A percentile compares a stretch with the other conserved stretches of the same genome.
Conservation (phyloP, 2,797 vertebrate genomes). For the Scomberomorus guttatus region DNA sequence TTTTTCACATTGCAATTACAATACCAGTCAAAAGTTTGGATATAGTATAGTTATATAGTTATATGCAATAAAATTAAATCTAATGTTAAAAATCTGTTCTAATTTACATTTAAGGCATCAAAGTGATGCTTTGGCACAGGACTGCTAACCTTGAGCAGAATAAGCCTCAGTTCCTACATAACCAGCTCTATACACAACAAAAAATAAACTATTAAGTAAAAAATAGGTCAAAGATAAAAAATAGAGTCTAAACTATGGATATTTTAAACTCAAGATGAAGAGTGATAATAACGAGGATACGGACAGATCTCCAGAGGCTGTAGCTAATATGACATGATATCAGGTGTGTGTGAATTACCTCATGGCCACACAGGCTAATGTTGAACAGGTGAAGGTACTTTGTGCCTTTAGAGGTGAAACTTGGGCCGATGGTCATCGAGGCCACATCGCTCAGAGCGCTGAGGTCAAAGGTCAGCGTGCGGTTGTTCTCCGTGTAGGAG, state of each 20-base stretch:
- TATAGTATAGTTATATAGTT: no score
- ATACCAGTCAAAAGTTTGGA: no score
- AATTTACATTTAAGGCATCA: background rate
- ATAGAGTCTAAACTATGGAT: no score
- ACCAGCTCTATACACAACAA: background rate
- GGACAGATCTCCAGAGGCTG: background rate
- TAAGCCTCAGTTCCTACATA: no score
- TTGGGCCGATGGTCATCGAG: conserved; percentile 93
- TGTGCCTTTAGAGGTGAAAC: conserved; percentile 97
- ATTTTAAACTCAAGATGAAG: no score
- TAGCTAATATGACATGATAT: background rate
- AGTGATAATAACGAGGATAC: background rate
- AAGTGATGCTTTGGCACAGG: background rate
- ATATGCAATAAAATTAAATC: no score
- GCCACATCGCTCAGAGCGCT: conserved; percentile 87
- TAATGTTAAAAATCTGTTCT: background rate
- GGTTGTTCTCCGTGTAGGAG: conserved; percentile 88
- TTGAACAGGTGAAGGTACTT: conserved; percentile 98
- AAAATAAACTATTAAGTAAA: background rate
- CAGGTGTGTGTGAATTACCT: conserved; percentile 80
- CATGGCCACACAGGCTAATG: conserved; percentile 94
- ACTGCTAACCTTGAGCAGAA: background rate
- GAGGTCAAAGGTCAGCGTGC: conserved; percentile 92
- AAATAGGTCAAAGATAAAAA: background rate
- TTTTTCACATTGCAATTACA: no score